Evolutionary conservation across 1,140 invertebrate genomes (phyloP).

Genomic region (Babylonia areolata): DNA sequence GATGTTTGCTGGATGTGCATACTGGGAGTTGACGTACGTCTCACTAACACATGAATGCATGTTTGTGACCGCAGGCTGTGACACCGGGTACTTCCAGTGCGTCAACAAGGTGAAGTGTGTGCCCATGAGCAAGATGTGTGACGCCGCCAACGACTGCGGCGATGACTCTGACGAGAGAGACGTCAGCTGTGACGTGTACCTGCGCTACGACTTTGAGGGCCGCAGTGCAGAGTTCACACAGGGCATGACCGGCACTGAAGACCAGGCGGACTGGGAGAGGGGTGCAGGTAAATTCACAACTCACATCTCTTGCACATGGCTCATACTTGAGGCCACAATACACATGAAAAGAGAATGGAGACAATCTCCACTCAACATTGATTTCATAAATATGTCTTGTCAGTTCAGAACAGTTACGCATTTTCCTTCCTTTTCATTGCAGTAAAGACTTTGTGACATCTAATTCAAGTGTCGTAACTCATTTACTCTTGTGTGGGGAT

Average conservation of each 20-base stretch:
- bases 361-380: too few relatives aligned
- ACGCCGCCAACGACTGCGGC: constrained; percentile 55
- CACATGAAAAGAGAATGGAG: too few relatives aligned
- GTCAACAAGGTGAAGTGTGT: constrained; percentile 46
- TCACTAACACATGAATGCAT: not conserved
- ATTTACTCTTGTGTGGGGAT: too few relatives aligned
- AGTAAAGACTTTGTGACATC: too few relatives aligned
- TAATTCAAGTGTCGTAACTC: too few relatives aligned
- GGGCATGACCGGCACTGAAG: constrained; percentile 50
- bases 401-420: too few relatives aligned
- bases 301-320: too few relatives aligned
- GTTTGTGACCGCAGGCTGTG: constrained; percentile 17
- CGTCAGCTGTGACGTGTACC: not conserved
- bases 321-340: too few relatives aligned
- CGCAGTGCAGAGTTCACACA: constrained; percentile 52
- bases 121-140: constrained; percentile 37
- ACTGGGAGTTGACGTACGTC: too few relatives aligned
- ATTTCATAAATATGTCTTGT: too few relatives aligned
- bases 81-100: constrained; percentile 43
- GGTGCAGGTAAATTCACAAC: constrained; percentile 16
- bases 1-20: too few relatives aligned
- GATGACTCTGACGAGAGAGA: constrained; percentile 21
- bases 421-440: too few relatives aligned
- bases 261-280: constrained; percentile 66
- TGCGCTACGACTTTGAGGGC: constrained; percentile 58